Evolutionary conservation across 1,140 invertebrate genomes (phyloP).

Genomic region (Tribolium castaneum): DNA sequence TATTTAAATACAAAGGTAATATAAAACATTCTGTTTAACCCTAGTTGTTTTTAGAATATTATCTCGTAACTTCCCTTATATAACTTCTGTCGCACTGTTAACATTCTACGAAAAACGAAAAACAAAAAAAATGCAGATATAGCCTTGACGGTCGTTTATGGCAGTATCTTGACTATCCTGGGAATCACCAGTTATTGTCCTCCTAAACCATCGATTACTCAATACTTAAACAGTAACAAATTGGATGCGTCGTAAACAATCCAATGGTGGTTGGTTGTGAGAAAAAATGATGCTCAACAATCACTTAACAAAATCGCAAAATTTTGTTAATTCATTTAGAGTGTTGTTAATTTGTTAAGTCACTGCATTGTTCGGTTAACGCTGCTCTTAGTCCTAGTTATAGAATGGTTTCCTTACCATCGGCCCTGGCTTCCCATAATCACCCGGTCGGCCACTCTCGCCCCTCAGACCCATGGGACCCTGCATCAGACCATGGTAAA

Average conservation of each 20-base stretch:
- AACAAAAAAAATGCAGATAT: background rate
- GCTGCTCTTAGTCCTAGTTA: slow-evolving; percentile 57
- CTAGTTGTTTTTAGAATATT: slow-evolving; percentile 42
- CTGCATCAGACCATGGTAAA: slow-evolving; percentile 64
- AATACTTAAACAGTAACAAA: slow-evolving; percentile 39
- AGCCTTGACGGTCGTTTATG: slow-evolving; percentile 30
- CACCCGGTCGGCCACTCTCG: slow-evolving; percentile 79
- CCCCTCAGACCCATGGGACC: slow-evolving; percentile 90
- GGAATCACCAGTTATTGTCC: slow-evolving; percentile 58
- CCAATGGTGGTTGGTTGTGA: slow-evolving; percentile 47
- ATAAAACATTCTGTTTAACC: slow-evolving; percentile 44
- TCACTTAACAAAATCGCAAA: slow-evolving; percentile 55
- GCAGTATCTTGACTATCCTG: slow-evolving; percentile 45
- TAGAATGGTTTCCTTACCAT: slow-evolving; percentile 75
- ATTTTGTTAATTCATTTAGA: slow-evolving; percentile 40
- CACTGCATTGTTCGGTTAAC: slow-evolving; percentile 61
- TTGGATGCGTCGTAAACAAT: slow-evolving; percentile 49
- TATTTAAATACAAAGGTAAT: slow-evolving; percentile 41
- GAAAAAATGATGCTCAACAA: slow-evolving; percentile 36
- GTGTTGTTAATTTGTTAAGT: slow-evolving; percentile 59
- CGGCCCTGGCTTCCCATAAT: slow-evolving; percentile 79
- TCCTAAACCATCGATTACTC: slow-evolving; percentile 52
- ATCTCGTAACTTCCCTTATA: slow-evolving; percentile 9
- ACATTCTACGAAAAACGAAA: background rate
- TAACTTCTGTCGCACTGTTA: background rate